Conservation (phyloP, 1,140 invertebrate genomes). For the Odontomachus brunneus region DNA sequence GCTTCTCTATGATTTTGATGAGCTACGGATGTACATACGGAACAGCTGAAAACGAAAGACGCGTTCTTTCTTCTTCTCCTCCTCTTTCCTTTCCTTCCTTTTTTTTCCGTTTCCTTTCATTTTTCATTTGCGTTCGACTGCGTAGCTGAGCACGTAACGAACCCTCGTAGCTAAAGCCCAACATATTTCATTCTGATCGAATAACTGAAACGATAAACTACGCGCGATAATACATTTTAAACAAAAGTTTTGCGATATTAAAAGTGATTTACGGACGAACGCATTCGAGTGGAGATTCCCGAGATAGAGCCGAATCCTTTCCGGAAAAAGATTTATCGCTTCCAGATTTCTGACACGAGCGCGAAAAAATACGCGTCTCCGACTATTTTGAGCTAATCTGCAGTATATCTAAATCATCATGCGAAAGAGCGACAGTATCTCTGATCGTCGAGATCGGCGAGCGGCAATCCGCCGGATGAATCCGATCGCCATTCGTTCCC, state of each 20-base stretch:
- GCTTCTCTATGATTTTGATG: constrained; percentile 11
- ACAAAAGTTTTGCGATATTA: background rate
- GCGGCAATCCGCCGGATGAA: background rate
- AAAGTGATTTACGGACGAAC: background rate
- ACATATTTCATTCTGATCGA: background rate
- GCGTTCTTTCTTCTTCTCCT: no score
- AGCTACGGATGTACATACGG: background rate
- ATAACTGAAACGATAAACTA: background rate
- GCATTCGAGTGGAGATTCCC: no score
- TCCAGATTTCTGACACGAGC: background rate
- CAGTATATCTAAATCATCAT: background rate
- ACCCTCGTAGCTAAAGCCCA: background rate
- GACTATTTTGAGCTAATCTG: background rate
- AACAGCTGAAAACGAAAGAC: constrained; percentile 4
- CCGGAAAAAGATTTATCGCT: background rate
- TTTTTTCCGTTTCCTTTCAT: no score
- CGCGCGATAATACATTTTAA: background rate
- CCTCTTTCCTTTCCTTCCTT: no score
- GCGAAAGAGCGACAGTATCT: background rate
- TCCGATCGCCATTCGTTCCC: background rate
- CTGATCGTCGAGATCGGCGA: background rate
- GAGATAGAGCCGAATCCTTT: background rate
- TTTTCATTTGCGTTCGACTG: background rate
- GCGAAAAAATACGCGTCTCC: background rate
- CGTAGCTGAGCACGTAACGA: no score